These are phyloP conservation scores for Dryobota labecula DNA, from an alignment of 2,888 invertebrate genomes.

Conservation along the genomic window DNA sequence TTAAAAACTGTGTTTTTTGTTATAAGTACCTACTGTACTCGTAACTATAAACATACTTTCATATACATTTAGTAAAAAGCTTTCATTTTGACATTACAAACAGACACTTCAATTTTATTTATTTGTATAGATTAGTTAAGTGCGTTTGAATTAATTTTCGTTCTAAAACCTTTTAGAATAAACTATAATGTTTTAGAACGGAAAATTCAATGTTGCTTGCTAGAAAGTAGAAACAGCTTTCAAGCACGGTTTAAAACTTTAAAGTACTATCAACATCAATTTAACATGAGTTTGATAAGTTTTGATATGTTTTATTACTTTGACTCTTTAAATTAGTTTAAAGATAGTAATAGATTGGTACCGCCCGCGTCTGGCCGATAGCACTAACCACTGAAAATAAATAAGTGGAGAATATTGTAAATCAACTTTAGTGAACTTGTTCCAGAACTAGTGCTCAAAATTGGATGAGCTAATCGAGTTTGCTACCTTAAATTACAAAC, in stretches of 20 bases:
- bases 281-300: conserved; percentile 64
- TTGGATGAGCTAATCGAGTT: conserved; percentile 40
- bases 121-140: too few relatives aligned
- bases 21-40: too few relatives aligned
- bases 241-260: conserved; percentile 64
- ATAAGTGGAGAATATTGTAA: conserved; percentile 28
- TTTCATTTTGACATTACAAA: too few relatives aligned
- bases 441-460: conserved; percentile 26
- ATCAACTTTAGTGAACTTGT: conserved; percentile 35
- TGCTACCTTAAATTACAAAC: conserved; percentile 37
- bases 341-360: conserved; percentile 23
- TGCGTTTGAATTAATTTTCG: too few relatives aligned
- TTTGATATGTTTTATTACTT: conserved; percentile 50
- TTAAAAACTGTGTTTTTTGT: too few relatives aligned
- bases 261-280: conserved; percentile 68
- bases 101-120: too few relatives aligned
- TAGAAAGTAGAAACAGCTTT: conserved; percentile 51
- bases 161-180: too few relatives aligned
- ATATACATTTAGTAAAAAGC: too few relatives aligned
- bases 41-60: too few relatives aligned
- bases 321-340: conserved; percentile 40
- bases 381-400: conserved; percentile 6
- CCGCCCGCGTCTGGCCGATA: conserved; percentile 11
- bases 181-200: background rate
- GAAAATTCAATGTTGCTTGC: conserved; percentile 17